Conservation (phyloP, 2,797 vertebrate species). For the Anisognathus igniventris region DNA sequence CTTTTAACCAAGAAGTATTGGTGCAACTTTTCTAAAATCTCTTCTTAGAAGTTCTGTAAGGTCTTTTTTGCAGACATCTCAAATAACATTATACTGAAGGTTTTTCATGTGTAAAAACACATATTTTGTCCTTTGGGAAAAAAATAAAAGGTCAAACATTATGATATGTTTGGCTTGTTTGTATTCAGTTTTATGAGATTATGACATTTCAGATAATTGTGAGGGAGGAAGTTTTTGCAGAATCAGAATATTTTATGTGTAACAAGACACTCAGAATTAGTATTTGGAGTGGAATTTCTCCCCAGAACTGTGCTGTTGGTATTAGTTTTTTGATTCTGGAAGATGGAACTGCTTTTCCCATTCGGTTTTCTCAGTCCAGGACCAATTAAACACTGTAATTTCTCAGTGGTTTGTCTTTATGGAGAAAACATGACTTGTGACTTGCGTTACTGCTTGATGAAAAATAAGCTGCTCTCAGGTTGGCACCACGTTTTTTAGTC, state of each 20-base stretch:
- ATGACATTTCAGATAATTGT: background rate
- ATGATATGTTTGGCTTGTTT: background rate
- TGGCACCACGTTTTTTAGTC: background rate
- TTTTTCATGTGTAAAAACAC: background rate
- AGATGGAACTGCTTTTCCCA: background rate
- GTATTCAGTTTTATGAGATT: background rate
- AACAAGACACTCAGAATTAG: background rate
- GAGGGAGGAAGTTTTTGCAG: background rate
- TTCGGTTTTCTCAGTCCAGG: background rate
- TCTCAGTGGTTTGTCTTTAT: background rate
- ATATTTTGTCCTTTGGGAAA: background rate
- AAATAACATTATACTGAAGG: background rate
- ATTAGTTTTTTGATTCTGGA: background rate
- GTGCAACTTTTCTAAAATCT: background rate
- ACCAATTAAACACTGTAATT: background rate
- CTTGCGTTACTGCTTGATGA: background rate
- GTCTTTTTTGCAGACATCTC: background rate
- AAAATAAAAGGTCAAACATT: background rate
- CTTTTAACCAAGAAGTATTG: fast-evolving
- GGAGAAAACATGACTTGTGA: background rate
- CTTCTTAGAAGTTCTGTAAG: background rate
- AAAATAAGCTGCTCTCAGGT: background rate
- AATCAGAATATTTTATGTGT: background rate
- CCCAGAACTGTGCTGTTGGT: fast-evolving
- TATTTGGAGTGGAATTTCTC: background rate